Evolutionary conservation across 2,888 invertebrate species (phyloP).

Genomic region (Microctonus brassicae): DNA sequence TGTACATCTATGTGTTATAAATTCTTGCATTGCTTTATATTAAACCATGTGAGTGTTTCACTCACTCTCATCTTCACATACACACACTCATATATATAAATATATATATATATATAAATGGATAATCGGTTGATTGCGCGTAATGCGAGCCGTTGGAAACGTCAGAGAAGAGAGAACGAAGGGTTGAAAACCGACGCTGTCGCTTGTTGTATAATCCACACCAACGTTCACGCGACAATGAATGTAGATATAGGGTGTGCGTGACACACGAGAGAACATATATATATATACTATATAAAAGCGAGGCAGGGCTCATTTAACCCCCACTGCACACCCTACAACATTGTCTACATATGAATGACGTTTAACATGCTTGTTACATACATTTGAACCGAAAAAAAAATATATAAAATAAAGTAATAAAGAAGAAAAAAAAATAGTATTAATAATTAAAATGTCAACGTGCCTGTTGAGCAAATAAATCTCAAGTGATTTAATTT

Average conservation of each 20-base stretch:
- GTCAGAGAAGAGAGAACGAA: not conserved
- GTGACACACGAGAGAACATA: constrained; percentile 25
- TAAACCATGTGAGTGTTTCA: not conserved
- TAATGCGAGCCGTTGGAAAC: constrained; percentile 7
- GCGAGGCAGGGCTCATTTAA: not conserved
- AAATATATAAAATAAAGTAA: not conserved
- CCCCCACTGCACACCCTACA: not conserved
- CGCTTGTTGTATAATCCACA: not conserved
- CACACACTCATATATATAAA: not conserved
- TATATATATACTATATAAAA: not conserved
- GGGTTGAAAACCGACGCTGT: constrained; percentile 24
- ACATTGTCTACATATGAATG: constrained; percentile 4
- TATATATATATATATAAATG: not conserved
- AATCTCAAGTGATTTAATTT: not conserved
- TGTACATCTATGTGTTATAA: not conserved
- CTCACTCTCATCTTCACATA: not conserved
- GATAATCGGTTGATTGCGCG: constrained; percentile 26
- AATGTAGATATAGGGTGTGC: constrained; percentile 29
- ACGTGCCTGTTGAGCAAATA: not conserved
- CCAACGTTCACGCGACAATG: constrained; percentile 30
- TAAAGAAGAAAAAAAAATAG: too few species aligned
- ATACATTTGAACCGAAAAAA: not conserved
- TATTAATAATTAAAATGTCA: not conserved
- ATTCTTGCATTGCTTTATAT: not conserved
- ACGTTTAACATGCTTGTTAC: not conserved